Conservation (phyloP, 2,888 invertebrate genomes). For the Brachyptera risi region DNA sequence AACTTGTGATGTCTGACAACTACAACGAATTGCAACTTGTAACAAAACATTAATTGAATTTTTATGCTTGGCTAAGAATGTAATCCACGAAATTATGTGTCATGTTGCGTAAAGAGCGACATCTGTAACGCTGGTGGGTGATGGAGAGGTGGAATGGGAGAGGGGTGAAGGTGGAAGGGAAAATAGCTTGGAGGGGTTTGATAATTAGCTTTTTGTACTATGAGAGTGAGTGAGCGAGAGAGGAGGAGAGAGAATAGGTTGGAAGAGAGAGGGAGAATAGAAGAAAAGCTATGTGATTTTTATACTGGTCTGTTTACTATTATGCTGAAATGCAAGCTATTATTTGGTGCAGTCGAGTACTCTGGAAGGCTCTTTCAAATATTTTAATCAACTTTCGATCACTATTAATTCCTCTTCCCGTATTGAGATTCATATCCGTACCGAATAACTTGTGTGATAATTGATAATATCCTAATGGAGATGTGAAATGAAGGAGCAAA, state of each 20-base stretch:
- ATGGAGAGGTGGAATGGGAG: background rate
- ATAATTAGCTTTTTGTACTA: slow-evolving; percentile 15
- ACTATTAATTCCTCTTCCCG: too few species aligned
- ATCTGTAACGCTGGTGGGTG: slow-evolving; percentile 4
- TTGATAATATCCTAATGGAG: too few species aligned
- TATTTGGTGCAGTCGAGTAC: too few species aligned
- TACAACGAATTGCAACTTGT: slow-evolving; percentile 13
- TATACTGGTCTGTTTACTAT: background rate
- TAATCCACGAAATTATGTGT: slow-evolving; percentile 20
- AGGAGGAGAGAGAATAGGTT: too few species aligned
- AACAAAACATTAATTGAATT: slow-evolving; percentile 21
- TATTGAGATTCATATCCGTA: too few species aligned
- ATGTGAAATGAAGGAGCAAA: too few species aligned
- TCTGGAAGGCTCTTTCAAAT: too few species aligned
- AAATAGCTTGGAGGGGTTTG: background rate
- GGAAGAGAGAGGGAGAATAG: background rate
- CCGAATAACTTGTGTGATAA: too few species aligned
- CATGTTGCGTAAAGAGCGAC: slow-evolving; percentile 15
- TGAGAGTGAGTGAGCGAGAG: too few species aligned
- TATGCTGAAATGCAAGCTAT: too few species aligned
- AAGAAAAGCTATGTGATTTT: slow-evolving; percentile 4
- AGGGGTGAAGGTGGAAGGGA: background rate
- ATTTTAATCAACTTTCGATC: too few species aligned
- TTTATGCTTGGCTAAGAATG: slow-evolving; percentile 21
- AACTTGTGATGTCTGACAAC: slow-evolving; percentile 6